Conservation (phyloP, 2,888 invertebrate genomes). For the Eupithecia inturbata region DNA sequence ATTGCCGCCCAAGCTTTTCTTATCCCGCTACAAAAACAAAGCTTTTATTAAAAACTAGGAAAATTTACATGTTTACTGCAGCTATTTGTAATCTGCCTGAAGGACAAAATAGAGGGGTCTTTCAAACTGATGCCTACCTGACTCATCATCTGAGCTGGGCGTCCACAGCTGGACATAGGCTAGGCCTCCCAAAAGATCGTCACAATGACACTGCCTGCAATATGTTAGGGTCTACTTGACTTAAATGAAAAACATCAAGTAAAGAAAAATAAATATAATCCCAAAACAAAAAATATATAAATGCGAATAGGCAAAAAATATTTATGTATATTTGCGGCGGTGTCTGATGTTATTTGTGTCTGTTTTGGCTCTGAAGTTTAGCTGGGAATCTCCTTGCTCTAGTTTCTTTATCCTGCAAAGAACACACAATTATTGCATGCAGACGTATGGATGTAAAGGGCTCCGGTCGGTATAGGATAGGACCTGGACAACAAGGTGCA, state of each 20-base stretch:
- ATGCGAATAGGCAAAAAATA: conserved; percentile 31
- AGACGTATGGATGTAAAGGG: not conserved
- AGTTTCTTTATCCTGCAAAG: conserved; percentile 50
- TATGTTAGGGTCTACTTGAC: not conserved
- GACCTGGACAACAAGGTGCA: not conserved
- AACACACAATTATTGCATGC: not conserved
- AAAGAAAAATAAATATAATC: conserved; percentile 17
- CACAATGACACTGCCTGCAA: not conserved
- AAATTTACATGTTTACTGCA: not conserved
- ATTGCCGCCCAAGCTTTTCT: conserved; percentile 48
- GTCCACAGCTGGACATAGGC: not conserved
- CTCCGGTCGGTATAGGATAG: not conserved
- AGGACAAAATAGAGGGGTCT: not conserved
- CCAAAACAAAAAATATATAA: conserved; percentile 21
- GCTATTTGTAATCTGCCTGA: not conserved
- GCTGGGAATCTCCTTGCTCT: conserved; percentile 59
- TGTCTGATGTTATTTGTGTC: conserved; percentile 45
- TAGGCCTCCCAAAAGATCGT: not conserved
- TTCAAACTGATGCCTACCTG: not conserved
- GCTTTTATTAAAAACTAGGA: conserved; percentile 7
- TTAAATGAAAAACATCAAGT: conserved; percentile 1
- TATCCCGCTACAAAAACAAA: conserved; percentile 47
- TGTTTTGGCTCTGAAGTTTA: conserved; percentile 44
- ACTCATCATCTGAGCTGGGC: not conserved
- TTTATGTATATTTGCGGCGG: conserved; percentile 45